Percentiles rank a stretch among this genome's conserved stretches.
phyloP scores from a whole-genome alignment of 2,888 invertebrate species.

The Brenthis daphne region DNA sequence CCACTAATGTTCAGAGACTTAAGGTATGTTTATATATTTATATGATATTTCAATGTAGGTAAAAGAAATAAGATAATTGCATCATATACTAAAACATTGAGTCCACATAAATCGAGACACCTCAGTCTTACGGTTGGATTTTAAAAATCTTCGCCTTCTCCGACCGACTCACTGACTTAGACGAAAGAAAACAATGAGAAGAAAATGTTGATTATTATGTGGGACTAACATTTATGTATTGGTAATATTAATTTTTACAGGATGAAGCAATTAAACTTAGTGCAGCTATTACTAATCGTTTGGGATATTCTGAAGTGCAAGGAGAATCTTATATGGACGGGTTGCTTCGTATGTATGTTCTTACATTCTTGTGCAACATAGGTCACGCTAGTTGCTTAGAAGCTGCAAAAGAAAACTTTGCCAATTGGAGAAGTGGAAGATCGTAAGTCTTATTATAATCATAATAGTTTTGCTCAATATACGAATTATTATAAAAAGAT shows the following conservation, averaged over 20 bases:
- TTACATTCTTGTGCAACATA: constrained; percentile 81
- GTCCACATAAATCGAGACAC: too few relatives aligned
- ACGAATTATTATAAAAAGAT: too few relatives aligned
- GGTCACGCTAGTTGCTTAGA: constrained; percentile 66
- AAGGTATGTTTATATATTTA: constrained; percentile 48
- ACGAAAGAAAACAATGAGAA: too few relatives aligned
- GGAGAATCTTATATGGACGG: constrained; percentile 76
- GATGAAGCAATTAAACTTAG: constrained; percentile 69
- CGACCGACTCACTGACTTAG: too few relatives aligned
- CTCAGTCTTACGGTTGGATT: too few relatives aligned
- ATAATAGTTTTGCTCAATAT: too few relatives aligned
- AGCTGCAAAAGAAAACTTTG: constrained; percentile 64
- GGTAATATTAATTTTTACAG: constrained; percentile 48
- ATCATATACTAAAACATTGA: too few relatives aligned
- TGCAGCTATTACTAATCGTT: constrained; percentile 66
- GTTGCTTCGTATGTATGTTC: constrained; percentile 78
- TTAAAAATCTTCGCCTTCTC: too few relatives aligned
- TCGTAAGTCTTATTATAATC: constrained; percentile 51
- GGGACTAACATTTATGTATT: background rate
- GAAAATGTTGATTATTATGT: too few relatives aligned
- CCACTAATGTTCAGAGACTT: constrained; percentile 47
- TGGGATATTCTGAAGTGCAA: constrained; percentile 73
- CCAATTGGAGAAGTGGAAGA: constrained; percentile 58
- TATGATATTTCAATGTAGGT: background rate
- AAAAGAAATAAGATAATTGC: background rate